Evolutionary conservation across 2,797 vertebrate genomes (phyloP).

Genomic region (Hippoglossus hippoglossus): DNA sequence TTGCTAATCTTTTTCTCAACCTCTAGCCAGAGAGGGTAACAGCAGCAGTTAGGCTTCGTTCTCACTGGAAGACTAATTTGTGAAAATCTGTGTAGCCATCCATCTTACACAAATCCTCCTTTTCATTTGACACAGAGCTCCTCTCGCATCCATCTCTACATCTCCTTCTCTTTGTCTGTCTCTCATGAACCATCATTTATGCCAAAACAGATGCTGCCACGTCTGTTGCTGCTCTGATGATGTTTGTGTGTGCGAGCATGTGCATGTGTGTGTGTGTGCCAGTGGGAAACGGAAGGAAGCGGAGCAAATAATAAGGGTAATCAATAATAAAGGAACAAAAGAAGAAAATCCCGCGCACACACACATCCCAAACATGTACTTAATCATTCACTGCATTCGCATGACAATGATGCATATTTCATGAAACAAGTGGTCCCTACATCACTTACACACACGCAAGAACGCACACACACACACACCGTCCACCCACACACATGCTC

Average conservation of each 20-base stretch:
- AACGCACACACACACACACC: conserved; percentile 38
- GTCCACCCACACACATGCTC: conserved; percentile 40
- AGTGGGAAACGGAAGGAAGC: conserved; percentile 40
- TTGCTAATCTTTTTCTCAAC: conserved; percentile 35
- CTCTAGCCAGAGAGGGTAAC: conserved; percentile 9
- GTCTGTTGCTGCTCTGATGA: conserved; percentile 39
- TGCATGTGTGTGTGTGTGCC: conserved; percentile 5
- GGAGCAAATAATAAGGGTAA: conserved; percentile 55
- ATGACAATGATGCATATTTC: conserved; percentile 59
- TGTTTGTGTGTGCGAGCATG: not conserved
- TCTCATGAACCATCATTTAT: conserved; percentile 63
- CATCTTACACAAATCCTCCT: conserved; percentile 44
- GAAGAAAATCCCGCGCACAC: conserved; percentile 27
- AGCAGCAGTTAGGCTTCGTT: conserved; percentile 9
- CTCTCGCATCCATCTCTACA: conserved; percentile 38
- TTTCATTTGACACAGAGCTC: conserved; percentile 38
- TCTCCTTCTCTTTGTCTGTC: conserved; percentile 39
- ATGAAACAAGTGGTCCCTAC: conserved; percentile 22
- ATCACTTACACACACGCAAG: conserved; percentile 8
- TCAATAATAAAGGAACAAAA: conserved; percentile 47
- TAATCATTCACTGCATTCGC: conserved; percentile 39
- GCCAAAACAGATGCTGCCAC: conserved; percentile 67
- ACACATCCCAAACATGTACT: conserved; percentile 23
- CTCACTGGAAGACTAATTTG: conserved; percentile 30
- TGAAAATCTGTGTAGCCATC: conserved; percentile 37